Percentiles rank a stretch among this genome's conserved stretches.
phyloP scores from a whole-genome alignment of 2,113 vertebrate genomes.

The Phoxinus phoxinus region DNA sequence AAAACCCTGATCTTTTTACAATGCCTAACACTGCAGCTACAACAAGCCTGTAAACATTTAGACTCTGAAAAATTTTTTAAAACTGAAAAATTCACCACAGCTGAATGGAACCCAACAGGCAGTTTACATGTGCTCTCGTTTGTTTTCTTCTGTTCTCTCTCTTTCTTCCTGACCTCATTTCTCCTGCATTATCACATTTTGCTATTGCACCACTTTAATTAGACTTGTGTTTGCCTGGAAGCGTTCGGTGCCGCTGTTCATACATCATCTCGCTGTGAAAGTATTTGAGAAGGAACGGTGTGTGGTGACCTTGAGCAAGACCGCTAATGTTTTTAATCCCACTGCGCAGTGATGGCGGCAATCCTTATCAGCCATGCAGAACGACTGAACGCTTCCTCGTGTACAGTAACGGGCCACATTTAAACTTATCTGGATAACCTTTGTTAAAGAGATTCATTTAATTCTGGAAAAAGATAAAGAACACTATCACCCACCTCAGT shows the following conservation, averaged over 20 bases:
- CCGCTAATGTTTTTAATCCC: conserved; percentile 12
- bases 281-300: conserved; percentile 22
- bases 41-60: not conserved
- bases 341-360: not conserved
- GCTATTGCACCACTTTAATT: conserved; percentile 19
- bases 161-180: conserved; percentile 12
- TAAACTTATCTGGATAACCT: not conserved
- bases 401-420: not conserved
- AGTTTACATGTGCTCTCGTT: conserved; percentile 8
- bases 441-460: not conserved
- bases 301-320: conserved; percentile 1
- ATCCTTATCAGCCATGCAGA: not conserved
- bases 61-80: conserved; percentile 17
- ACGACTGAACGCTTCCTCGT: not conserved
- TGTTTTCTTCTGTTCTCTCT: not conserved
- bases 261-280: conserved; percentile 10
- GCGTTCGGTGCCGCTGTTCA: not conserved
- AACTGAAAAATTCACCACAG: conserved; percentile 20
- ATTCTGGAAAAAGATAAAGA: not conserved
- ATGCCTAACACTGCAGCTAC: not conserved
- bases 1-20: not conserved
- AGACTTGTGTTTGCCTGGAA: conserved; percentile 35
- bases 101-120: not conserved
- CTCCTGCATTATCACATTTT: not conserved
- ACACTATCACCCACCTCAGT: not conserved